phyloP scores from a whole-genome alignment of 35 echinoderm and acorn worm genomes.

The Hemicentrotus pulcherrimus region DNA sequence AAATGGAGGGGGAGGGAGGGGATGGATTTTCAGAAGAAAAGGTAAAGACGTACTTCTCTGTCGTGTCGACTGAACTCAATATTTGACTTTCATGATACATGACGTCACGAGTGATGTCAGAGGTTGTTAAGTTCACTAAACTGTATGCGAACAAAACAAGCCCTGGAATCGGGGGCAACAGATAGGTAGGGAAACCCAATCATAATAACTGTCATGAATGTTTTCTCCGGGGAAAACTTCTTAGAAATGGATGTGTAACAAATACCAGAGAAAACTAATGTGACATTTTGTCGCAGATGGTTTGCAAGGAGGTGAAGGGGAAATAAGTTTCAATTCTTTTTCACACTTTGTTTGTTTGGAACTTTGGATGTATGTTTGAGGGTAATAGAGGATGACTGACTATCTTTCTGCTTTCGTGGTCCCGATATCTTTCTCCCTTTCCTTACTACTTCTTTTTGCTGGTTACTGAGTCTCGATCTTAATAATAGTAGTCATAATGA shows the following conservation, averaged over 20 bases:
- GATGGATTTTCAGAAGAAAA: too few relatives aligned
- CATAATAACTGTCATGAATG: conserved; percentile 48
- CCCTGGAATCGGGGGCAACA: not conserved
- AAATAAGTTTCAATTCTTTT: not conserved
- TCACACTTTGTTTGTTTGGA: not conserved
- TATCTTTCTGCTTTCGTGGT: not conserved
- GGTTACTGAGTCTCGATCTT: too few relatives aligned
- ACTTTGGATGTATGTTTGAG: not conserved
- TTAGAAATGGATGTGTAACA: not conserved
- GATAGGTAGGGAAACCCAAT: conserved; percentile 11
- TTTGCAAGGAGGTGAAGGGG: not conserved
- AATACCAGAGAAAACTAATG: not conserved
- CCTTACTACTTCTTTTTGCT: too few relatives aligned
- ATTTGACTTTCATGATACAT: not conserved
- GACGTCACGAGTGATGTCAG: conserved; percentile 1
- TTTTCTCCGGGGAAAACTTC: not conserved
- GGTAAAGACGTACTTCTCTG: too few relatives aligned
- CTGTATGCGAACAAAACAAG: not conserved
- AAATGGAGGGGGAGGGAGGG: too few relatives aligned
- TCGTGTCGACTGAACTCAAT: too few relatives aligned
- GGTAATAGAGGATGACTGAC: not conserved
- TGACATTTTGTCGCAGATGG: not conserved
- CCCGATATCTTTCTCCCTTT: not conserved
- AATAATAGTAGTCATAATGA: too few relatives aligned
- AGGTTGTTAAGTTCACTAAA: conserved; percentile 6